Evolutionary conservation across 2,797 vertebrate species (phyloP), one percentile per base, ranked within the genome.

Genomic region (Takifugu rubripes): DNA sequence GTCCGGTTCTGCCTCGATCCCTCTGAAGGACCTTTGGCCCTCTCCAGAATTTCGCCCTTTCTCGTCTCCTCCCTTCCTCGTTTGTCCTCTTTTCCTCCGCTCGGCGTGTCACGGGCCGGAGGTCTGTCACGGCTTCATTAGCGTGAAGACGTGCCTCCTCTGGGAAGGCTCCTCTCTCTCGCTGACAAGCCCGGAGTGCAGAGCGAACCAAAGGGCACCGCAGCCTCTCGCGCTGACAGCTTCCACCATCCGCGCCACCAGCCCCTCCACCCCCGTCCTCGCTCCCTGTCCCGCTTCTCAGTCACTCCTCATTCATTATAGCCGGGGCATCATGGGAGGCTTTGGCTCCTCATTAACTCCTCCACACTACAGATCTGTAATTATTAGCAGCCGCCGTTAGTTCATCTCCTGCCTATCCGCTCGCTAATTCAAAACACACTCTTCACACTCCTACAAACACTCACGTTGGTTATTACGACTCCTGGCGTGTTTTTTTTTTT

Each of bases 101-200:
- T 74, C 69, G 71, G 77, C 71, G 68, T 79, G 77, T 84, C 82
- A 78, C 68, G 59, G 81, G 74, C 77, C 16, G 44, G 56, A 75
- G 78, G 71, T 81, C 84, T 84, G 86, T 88, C 89, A 89, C 83
- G 83, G 85, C 89, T 88, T 90, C 89, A 87, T 89, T 90, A 90
- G 87, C 68, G 82, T 68, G 69, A 77, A 88, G 88, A 84, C 79
- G 70, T 75, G 81, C 64, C 76, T 85, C 87, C 84, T 79, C 72
- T 69, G 84, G 84, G 87, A 87, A 83, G 72, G 73, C 82, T 84
- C 74, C 74, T 75, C 83, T 82, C 83, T 87, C 83, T 87, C 75
- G 72, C 83, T 84, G 85, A 84, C 84, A 86, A 89, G 84, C 85
- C 83, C 72, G 68, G 68, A 87, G 85, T 85, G 84, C 82, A 80